Evolutionary conservation across 2,888 invertebrate genomes (phyloP), one percentile per base, ranked within the genome.

Genomic region (Ichneumon xanthorius): DNA sequence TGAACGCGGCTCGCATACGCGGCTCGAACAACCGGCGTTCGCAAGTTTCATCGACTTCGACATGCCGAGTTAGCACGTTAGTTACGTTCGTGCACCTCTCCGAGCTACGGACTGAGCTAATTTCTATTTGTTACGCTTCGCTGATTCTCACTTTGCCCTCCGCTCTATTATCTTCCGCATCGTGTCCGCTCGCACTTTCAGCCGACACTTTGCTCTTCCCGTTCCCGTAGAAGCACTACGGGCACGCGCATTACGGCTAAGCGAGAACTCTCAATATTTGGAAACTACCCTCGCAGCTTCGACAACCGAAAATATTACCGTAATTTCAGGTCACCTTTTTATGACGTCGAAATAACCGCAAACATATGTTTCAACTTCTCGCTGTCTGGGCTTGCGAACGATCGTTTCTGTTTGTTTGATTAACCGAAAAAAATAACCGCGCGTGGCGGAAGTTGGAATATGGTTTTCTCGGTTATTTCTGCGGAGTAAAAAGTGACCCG

Each of bases 41-140:
- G 76, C 65, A 63, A 81, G 76, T 85, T 80, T 80, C 78, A 81
- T 87, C 80, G 84, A 72, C 83, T 61, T 78, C 61, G 70, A 75
- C 84, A 53, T 61, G 73, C 65, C 72, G 80, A 70, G 76, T 87
- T 87, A 82, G 72, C 81, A 48, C 82, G 81, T 82, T 83, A 78
- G 82, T 81, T 78, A 78, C 75, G 80, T 80, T 82, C 73, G 86
- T 61, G 82, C 82, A 73, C 85, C 84, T 82, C 78, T 82, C 78
- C 70, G 80, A 78, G 85, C 83, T 80, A 81, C 79, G 80, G 68
- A 80, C 86, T 78, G 76, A 65, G 85, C 83, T 87, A 87, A 87
- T 87, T 87, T 85, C 75, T 77, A 87, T 86, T 87, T 81, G 82
- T 85, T 83, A 73, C 85, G 73, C 86, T 61, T 67, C 45, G 86